A percentile compares a stretch with the other conserved stretches of the same genome.
These are phyloP conservation scores for Apamea crenata DNA, from an alignment of 2,888 invertebrate genomes.

Conservation along the genomic window DNA sequence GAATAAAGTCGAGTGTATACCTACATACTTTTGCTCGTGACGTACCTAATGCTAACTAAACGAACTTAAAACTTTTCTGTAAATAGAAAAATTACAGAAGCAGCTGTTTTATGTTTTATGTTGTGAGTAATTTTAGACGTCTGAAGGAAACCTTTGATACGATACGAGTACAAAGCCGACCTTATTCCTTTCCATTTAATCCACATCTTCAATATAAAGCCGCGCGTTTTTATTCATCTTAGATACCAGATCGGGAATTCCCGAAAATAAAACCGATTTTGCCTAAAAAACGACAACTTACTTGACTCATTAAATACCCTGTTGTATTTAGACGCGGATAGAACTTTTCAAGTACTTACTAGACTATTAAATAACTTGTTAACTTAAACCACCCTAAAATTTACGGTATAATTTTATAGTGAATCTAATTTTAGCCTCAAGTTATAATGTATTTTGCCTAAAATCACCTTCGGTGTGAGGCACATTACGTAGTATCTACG, in stretches of 20 bases:
- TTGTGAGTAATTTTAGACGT: neutral
- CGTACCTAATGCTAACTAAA: too few species aligned
- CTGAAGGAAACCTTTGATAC: conserved; percentile 2
- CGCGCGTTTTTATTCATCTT: neutral
- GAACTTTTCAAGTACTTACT: too few species aligned
- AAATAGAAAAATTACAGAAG: neutral
- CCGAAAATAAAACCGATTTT: neutral
- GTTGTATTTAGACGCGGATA: neutral
- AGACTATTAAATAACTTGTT: neutral
- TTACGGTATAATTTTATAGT: neutral
- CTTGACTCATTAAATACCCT: neutral
- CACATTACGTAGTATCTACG: neutral
- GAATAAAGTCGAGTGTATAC: too few species aligned
- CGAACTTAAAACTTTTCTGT: neutral
- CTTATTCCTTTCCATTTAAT: conserved; percentile 13
- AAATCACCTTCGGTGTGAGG: neutral
- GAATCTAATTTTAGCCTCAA: neutral
- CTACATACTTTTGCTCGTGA: too few species aligned
- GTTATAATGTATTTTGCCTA: neutral
- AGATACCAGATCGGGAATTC: neutral
- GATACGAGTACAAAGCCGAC: neutral
- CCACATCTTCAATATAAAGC: neutral
- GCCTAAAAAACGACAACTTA: neutral
- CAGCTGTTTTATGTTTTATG: neutral
- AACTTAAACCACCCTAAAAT: neutral